Evolutionary conservation across 2,797 vertebrate genomes (phyloP).

Genomic region (Cryptoprocta ferox): DNA sequence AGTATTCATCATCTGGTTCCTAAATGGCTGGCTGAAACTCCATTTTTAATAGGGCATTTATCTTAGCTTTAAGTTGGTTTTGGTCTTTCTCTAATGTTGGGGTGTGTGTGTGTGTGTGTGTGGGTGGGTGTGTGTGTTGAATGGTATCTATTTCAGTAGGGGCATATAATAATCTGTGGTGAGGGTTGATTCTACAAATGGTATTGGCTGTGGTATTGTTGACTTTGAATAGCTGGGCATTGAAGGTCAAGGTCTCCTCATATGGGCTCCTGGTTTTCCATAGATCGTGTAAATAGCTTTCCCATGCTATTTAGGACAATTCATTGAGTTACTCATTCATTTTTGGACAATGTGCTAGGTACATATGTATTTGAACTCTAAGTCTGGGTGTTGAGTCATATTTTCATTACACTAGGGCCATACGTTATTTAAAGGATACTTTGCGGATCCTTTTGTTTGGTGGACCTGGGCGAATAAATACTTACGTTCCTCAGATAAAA

Average conservation of each 20-base stretch:
- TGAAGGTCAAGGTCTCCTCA: background rate
- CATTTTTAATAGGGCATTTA: background rate
- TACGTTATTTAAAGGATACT: background rate
- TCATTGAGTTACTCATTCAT: background rate
- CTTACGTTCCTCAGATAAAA: background rate
- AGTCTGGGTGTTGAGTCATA: background rate
- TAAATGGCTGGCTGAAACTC: background rate
- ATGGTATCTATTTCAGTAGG: background rate
- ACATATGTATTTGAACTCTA: conserved; percentile 9
- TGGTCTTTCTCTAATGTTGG: background rate
- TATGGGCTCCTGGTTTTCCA: background rate
- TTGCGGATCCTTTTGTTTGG: background rate
- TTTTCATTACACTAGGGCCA: conserved; percentile 23
- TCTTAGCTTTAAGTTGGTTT: background rate
- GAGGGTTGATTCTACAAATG: background rate
- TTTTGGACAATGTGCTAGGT: background rate
- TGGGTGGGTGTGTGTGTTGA: background rate
- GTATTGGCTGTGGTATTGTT: background rate
- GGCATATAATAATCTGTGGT: background rate
- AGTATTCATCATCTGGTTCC: background rate
- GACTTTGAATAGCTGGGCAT: background rate
- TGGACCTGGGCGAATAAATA: background rate
- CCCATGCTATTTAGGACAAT: background rate
- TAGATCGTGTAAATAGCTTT: background rate
- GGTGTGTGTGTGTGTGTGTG: background rate